Base-by-base conservation (phyloP, 2,797 vertebrate species). In the Tarsius wallacei region DNA sequence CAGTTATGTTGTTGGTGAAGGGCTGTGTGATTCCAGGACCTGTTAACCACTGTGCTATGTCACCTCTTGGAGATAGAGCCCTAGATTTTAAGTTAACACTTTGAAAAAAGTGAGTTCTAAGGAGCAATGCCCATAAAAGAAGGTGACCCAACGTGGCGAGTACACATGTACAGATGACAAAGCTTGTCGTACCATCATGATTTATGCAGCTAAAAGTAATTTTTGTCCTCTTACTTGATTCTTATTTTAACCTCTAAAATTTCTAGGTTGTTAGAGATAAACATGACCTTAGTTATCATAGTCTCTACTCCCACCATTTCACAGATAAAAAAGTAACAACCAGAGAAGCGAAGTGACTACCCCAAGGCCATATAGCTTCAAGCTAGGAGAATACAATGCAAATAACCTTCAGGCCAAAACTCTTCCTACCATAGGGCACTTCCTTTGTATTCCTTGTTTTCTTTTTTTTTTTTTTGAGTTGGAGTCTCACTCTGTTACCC, bases 191-290 rank as follows among this genome's bases (percentile, higher is more conserved):
- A 28, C 78, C 76, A 36, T 68, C 49, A 83, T 5, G n/a, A 11
- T 89, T 61, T 59, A 33, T 63, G 7, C 10, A 57, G 33, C n/a
- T 19, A 47, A 87, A 5, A 89, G 21, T 57, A 49, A 49, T 74
- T 93, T 93, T 57, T 14, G 15, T 33, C 2, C 3, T 51, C n/a
- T 90, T 1, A 16, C 59, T 71, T 70, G 47, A 64, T 51, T 73
- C 53, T 87, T 7, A 53, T 93, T 88, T 88, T 83, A 57, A 70
- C 17, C 26, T 47, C n/a, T 53, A 84, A 74, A 80, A 82, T 36
- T 36, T 71, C 68, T 88, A 77, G n/a, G 61, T 91, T 51, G 17
- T 95, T 68, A 59, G 59, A 84, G 10, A 33, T 77, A 91, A 66
- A 61, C 4, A 14, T 86, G 76, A 12, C 22, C 42, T 55, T 78